Percentiles rank a stretch among this genome's conserved stretches.
phyloP scores from a whole-genome alignment of 2,797 vertebrate species.

The Enteromius paludinosus region DNA sequence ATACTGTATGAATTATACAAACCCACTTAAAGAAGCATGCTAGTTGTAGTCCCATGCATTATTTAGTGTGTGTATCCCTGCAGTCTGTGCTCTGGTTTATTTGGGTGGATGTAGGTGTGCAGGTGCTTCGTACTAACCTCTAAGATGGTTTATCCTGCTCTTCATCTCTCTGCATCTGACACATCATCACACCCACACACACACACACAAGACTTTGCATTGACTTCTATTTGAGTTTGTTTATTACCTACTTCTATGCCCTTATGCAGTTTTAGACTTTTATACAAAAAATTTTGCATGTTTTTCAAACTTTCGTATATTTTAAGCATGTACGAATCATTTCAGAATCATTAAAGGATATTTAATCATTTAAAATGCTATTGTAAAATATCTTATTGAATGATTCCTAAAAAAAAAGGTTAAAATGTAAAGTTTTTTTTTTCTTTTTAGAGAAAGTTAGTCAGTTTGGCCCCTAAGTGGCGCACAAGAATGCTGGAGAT shows the following conservation, averaged over 20 bases:
- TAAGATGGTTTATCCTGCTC: constrained; percentile 45
- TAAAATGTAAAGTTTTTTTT: not conserved
- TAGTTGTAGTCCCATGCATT: not conserved
- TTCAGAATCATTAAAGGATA: too few species aligned
- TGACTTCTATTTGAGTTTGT: not conserved
- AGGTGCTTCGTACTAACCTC: constrained; percentile 20
- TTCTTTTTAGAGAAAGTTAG: constrained; percentile 26
- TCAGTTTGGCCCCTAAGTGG: constrained; percentile 51
- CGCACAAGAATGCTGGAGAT: constrained; percentile 41
- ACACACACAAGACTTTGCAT: not conserved
- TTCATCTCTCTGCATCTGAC: constrained; percentile 27
- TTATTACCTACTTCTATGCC: not conserved
- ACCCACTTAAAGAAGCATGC: not conserved
- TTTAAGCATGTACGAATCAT: not conserved
- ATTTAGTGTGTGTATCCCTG: constrained; percentile 1
- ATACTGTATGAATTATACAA: not conserved
- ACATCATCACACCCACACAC: not conserved
- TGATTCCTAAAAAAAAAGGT: not conserved
- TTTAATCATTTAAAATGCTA: not conserved
- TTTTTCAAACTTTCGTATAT: not conserved
- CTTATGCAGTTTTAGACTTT: not conserved
- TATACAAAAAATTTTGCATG: not conserved
- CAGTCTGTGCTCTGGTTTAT: constrained; percentile 1
- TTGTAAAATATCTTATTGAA: not conserved
- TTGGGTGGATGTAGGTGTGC: constrained; percentile 7